A percentile compares a stretch with the other conserved stretches of the same genome.
Evolutionary conservation across 2,113 vertebrate species (phyloP).

Genomic region (Plotosus lineatus): DNA sequence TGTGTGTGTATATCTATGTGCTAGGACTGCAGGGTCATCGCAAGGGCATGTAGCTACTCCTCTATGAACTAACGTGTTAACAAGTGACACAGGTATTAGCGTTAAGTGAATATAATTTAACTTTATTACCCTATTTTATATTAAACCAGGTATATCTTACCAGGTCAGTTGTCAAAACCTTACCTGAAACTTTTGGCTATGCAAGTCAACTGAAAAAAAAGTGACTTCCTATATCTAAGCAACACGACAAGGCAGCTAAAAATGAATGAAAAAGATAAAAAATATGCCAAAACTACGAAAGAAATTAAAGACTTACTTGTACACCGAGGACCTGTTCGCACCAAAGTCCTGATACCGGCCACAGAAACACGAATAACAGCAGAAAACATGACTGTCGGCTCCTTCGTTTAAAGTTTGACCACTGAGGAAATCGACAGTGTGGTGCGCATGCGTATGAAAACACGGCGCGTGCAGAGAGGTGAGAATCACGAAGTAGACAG

Average conservation of each 20-base stretch:
- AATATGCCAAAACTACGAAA: too few relatives aligned
- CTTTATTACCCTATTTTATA: not conserved
- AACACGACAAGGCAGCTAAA: not conserved
- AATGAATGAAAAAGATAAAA: not conserved
- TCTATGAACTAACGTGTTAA: not conserved
- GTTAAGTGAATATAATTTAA: too few relatives aligned
- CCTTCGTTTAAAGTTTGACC: slow-evolving; percentile 46
- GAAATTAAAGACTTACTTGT: slow-evolving; percentile 59
- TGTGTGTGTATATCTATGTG: not conserved
- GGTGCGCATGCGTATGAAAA: slow-evolving; percentile 19
- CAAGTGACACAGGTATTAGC: too few relatives aligned
- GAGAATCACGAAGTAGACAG: too few relatives aligned
- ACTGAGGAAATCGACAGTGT: too few relatives aligned
- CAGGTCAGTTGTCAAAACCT: not conserved
- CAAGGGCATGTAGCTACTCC: slow-evolving; percentile 64
- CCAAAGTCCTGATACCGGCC: slow-evolving; percentile 61
- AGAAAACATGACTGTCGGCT: slow-evolving; percentile 72
- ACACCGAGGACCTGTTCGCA: slow-evolving; percentile 56
- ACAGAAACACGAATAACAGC: slow-evolving; percentile 61
- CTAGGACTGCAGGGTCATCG: slow-evolving; percentile 59
- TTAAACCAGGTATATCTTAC: too few relatives aligned
- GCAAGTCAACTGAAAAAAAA: too few relatives aligned
- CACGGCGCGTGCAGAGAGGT: not conserved
- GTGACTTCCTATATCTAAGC: too few relatives aligned
- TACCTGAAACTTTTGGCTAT: not conserved